Conservation (phyloP, 2,113 vertebrate genomes). For the Nannospalax galili region DNA sequence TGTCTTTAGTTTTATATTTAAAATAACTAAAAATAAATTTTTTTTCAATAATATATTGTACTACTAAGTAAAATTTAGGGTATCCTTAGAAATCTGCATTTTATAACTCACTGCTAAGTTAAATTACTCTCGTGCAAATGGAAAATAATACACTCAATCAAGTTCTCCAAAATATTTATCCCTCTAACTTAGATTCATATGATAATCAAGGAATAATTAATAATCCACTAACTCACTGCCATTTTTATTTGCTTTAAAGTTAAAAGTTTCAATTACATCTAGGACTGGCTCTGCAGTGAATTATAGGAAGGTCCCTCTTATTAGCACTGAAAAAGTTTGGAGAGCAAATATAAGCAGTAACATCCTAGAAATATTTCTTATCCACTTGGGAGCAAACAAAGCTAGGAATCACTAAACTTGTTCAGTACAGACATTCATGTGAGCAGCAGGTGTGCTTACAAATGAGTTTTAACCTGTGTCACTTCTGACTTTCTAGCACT, state of each 20-base stretch:
- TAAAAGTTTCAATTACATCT: neutral
- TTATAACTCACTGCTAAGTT: conserved; percentile 2
- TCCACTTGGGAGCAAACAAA: conserved; percentile 8
- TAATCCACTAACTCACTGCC: neutral
- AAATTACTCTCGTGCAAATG: neutral
- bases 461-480: neutral
- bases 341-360: neutral
- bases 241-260: conserved; percentile 13
- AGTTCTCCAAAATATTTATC: conserved; percentile 24
- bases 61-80: conserved; percentile 19
- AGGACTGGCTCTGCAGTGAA: neutral
- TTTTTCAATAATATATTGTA: neutral
- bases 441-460: neutral
- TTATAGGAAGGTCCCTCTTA: neutral
- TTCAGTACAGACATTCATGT: neutral
- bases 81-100: conserved; percentile 1
- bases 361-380: neutral
- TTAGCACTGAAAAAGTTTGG: conserved; percentile 8
- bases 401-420: neutral
- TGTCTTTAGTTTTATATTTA: conserved; percentile 31
- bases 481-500: neutral
- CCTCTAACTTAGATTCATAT: neutral
- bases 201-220: neutral
- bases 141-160: conserved; percentile 3
- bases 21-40: conserved; percentile 34